Percentiles rank a stretch among this genome's conserved stretches.
Conservation (phyloP, 2,888 invertebrate species). For the Camptogramma bilineatum region DNA sequence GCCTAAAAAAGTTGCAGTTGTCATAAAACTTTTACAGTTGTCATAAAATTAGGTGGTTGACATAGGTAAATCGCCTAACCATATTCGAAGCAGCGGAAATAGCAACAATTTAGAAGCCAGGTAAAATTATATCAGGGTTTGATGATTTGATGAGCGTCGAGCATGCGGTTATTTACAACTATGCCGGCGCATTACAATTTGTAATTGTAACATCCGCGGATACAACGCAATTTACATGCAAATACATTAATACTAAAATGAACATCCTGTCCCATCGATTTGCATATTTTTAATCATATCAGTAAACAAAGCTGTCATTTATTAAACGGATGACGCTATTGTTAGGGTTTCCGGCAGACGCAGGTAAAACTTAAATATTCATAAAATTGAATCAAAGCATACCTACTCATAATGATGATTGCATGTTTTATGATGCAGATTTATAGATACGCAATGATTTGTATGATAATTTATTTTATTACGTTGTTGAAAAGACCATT, state of each 20-base stretch:
- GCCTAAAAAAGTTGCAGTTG: too few species aligned
- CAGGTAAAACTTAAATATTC: constrained; percentile 63
- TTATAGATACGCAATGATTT: constrained; percentile 13
- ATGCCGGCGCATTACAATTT: constrained; percentile 73
- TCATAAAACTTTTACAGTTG: too few species aligned
- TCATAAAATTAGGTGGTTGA: constrained; percentile 12
- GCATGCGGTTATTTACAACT: constrained; percentile 64
- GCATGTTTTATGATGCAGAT: constrained; percentile 55
- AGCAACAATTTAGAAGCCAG: constrained; percentile 17
- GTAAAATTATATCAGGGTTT: constrained; percentile 27
- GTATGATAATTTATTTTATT: constrained; percentile 14
- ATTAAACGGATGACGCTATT: constrained; percentile 73
- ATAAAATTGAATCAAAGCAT: constrained; percentile 77
- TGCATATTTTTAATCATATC: constrained; percentile 84
- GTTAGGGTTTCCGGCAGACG: constrained; percentile 77
- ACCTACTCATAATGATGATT: constrained; percentile 74
- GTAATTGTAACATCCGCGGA: constrained; percentile 78
- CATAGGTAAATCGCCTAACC: constrained; percentile 7
- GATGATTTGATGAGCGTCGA: constrained; percentile 39
- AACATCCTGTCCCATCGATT: constrained; percentile 83
- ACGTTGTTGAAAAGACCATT: constrained; percentile 1
- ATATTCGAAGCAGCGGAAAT: constrained; percentile 24
- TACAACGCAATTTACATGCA: constrained; percentile 80
- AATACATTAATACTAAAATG: constrained; percentile 83
- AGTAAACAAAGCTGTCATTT: constrained; percentile 71